Conservation (phyloP, 1,140 invertebrate species). For the Bombus confusus region DNA sequence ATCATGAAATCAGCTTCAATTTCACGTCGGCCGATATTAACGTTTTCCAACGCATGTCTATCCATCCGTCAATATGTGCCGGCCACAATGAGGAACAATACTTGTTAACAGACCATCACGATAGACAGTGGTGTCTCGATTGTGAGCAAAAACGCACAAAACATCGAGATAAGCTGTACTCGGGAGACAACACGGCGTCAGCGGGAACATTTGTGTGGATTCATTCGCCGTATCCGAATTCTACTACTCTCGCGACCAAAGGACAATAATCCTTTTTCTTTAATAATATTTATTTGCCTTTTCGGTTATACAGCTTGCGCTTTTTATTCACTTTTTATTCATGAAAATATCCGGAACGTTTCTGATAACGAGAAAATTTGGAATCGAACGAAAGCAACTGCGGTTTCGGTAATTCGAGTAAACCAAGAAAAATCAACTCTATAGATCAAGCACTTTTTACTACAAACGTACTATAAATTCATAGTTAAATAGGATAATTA, state of each 20-base stretch:
- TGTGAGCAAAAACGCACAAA: slow-evolving; percentile 28
- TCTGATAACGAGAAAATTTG: too few relatives aligned
- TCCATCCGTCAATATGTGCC: slow-evolving; percentile 49
- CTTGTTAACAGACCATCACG: slow-evolving; percentile 50
- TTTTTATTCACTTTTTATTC: too few relatives aligned
- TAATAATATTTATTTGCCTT: neutral
- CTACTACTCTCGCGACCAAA: neutral
- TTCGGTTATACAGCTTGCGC: neutral
- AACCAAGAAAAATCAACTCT: too few relatives aligned
- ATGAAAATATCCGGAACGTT: too few relatives aligned
- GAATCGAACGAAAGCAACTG: too few relatives aligned
- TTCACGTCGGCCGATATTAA: slow-evolving; percentile 52
- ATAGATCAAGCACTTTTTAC: too few relatives aligned
- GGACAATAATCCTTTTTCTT: neutral
- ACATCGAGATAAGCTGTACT: slow-evolving; percentile 4
- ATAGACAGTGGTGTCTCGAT: neutral
- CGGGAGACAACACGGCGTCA: slow-evolving; percentile 4
- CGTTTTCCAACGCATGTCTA: slow-evolving; percentile 37
- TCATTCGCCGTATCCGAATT: neutral
- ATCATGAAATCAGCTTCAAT: slow-evolving; percentile 38
- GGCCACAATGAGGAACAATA: slow-evolving; percentile 44
- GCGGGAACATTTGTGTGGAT: neutral
- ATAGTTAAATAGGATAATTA: too few relatives aligned
- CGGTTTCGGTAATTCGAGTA: too few relatives aligned
- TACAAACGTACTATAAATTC: too few relatives aligned